phyloP scores from a whole-genome alignment of 2,888 invertebrate genomes.

The Agonopterix arenella region DNA sequence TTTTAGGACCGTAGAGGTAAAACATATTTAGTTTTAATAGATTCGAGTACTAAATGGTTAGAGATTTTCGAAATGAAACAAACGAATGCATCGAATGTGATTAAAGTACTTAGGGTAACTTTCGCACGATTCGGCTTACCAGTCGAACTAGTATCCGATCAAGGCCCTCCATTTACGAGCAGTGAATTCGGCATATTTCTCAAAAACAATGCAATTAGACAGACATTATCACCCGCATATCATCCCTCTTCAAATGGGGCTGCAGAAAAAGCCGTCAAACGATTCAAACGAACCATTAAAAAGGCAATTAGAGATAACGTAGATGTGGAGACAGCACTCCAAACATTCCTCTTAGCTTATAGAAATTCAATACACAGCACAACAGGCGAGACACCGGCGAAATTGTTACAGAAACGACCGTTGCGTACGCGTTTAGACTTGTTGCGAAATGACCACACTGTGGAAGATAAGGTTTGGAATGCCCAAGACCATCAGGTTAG shows the following conservation, averaged over 20 bases:
- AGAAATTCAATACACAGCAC: neutral
- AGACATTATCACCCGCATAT: neutral
- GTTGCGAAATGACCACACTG: neutral
- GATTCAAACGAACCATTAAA: conserved; percentile 8
- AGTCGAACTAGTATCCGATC: conserved; percentile 11
- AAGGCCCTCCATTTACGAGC: conserved; percentile 13
- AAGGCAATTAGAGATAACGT: neutral
- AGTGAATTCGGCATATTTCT: conserved; percentile 8
- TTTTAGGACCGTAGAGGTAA: conserved; percentile 9
- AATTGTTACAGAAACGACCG: neutral
- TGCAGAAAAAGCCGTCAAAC: neutral
- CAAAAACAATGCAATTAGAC: conserved; percentile 1
- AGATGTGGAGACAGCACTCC: neutral
- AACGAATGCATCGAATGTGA: conserved; percentile 8
- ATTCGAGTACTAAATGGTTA: conserved; percentile 16
- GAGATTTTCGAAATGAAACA: conserved; percentile 13
- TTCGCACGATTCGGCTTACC: conserved; percentile 12
- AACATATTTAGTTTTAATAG: conserved; percentile 12
- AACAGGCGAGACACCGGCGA: neutral
- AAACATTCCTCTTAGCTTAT: neutral
- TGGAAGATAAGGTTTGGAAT: neutral
- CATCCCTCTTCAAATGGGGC: conserved; percentile 1
- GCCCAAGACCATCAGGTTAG: neutral
- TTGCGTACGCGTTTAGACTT: neutral
- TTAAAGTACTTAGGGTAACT: conserved; percentile 9